Base-by-base conservation (phyloP, 2,113 vertebrate species). In the Melospiza melodia region DNA sequence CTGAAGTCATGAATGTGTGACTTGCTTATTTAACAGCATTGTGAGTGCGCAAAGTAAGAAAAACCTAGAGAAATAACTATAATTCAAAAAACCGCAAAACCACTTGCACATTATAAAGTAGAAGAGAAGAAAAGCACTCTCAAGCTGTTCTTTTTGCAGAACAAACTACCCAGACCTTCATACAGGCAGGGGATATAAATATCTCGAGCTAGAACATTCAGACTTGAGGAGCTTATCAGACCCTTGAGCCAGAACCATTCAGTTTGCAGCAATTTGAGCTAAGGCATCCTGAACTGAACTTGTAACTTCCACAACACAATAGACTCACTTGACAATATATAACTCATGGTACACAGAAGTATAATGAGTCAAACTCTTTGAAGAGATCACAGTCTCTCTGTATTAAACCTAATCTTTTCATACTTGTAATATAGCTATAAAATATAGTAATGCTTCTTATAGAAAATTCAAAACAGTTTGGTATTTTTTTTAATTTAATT, bases 231-330 rank as follows among this genome's bases (percentile, higher is more conserved):
- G 67, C 67, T 95, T 86, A 43, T 48, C 90, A 90, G 90, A 95
- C 80, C 73, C 80, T 84, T 84, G 85, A 95, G 93, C 75, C 65
- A 90, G 75, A 88, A 80, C 82, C 80, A 63, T 57, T 88, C 65
- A 11, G 31, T 94, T 72, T 58, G 79, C 46, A 91, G 80, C 65
- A 84, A 72, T 72, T 48, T 75, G 41, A 92, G 68, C 61, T 66
- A 80, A 94, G 86, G 78, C 80, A 93, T 73, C 85, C 83, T 72
- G 83, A 93, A 83, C 81, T 52, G 67, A 83, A 75, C 84, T 76
- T 43, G 81, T 51, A 94, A 84, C 44, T 91, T 87, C 48, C n/a
- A 9, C 3, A 12, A 73, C 52, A 87, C 35, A 48, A 49, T 23
- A 76, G 15, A 48, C 22, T 79, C 37, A n/a, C 58, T 78, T 55